Conservation (phyloP, 2,113 vertebrate genomes). For the Rhinopomastus cyanomelas region DNA sequence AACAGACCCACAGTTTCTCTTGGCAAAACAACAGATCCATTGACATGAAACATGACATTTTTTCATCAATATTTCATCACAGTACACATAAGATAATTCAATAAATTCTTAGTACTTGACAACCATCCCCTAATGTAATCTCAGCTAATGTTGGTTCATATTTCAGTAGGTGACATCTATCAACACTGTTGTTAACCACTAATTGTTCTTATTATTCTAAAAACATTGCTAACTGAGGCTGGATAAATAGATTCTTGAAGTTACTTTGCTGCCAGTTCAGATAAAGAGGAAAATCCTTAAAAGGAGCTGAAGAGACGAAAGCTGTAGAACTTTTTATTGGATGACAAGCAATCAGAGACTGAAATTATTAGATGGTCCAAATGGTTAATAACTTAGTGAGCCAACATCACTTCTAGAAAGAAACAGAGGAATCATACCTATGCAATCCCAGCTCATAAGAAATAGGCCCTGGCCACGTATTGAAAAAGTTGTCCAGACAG, state of each 20-base stretch:
- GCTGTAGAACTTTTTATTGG: not conserved
- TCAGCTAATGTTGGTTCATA: constrained; percentile 22
- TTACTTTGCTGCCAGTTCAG: not conserved
- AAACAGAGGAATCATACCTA: not conserved
- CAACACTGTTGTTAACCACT: constrained; percentile 31
- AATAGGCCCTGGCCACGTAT: too few species aligned
- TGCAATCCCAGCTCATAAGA: not conserved
- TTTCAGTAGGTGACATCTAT: constrained; percentile 17
- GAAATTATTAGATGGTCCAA: not conserved
- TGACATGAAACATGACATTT: constrained; percentile 29
- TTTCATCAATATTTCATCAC: constrained; percentile 51
- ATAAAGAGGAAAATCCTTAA: not conserved
- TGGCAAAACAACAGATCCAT: constrained; percentile 28
- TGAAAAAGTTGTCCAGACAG: too few species aligned
- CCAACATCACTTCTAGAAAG: not conserved
- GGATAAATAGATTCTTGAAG: not conserved
- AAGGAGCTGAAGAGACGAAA: not conserved
- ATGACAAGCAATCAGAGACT: not conserved
- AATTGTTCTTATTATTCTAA: constrained; percentile 2
- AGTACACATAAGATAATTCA: constrained; percentile 1
- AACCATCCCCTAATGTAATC: constrained; percentile 21
- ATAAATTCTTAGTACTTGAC: constrained; percentile 48
- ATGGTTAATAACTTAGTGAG: not conserved
- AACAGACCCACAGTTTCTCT: not conserved
- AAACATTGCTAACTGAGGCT: not conserved